Base-by-base conservation (phyloP, 2,888 invertebrate genomes). In the Syritta pipiens region DNA sequence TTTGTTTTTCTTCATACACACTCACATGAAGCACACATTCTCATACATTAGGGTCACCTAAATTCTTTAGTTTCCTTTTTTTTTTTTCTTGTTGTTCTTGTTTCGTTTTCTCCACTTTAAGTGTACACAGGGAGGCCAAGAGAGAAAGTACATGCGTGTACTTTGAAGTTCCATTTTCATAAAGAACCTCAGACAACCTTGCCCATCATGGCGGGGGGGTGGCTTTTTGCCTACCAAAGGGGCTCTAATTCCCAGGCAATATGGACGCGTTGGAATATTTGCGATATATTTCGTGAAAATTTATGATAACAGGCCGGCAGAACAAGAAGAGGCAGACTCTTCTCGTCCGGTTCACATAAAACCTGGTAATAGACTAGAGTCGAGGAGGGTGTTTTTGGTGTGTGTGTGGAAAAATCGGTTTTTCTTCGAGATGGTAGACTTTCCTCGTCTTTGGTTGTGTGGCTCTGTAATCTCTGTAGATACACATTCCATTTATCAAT, bases 161-260 rank as follows among this genome's bases (percentile, higher is more conserved):
- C 49, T 63, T 63, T 55, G 71, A 28, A 71, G 69, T 62, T 71
- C 53, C 69, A 62, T 71, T 71, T 71, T 71, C 71, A 63, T 63
- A 63, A 71, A 62, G 40, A 44, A 44, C 53, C 24, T 12, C 17
- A 14, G 12, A 7, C 20, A 9, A 19, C 5, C 20, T 20, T 20
- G 4, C 28, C 4, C 30, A 3, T 32, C 22, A 10, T 44, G 42
- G n/a, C 4, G 12, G n/a, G 4, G 10, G 2, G 3, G 19, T 4
- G 1, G 20, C 5, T 10, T 48, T 6, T 42, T n/a, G 9, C 10
- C 32, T 30, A 9, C 30, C 6, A n/a, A 10, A 7, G 30, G 12
- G 4, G 30, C 26, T n/a, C 2, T 28, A 12, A 14, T 12, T 14
- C 28, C 19, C 20, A 10, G 37, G 44, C 37, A 46, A 20, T 40